Conservation (phyloP, 2,113 vertebrate species). For the Calyptomena viridis region DNA sequence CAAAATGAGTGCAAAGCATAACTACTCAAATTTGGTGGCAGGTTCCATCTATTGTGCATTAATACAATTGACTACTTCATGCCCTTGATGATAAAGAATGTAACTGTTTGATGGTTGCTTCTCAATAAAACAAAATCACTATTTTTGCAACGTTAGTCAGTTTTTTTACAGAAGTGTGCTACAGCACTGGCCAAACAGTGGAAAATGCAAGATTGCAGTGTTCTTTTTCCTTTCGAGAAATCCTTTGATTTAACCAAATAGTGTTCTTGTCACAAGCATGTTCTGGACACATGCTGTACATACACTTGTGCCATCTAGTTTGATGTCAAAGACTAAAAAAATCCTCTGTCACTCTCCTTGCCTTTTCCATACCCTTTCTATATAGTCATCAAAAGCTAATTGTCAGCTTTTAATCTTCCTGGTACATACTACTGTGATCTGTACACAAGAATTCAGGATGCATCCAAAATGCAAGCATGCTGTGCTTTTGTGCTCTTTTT, state of each 20-base stretch:
- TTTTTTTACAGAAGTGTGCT: neutral
- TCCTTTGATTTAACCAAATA: neutral
- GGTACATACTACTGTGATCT: neutral
- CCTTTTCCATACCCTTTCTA: neutral
- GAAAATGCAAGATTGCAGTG: neutral
- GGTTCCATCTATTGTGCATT: neutral
- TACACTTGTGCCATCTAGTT: neutral
- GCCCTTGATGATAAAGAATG: neutral
- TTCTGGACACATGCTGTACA: neutral
- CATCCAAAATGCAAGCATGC: neutral
- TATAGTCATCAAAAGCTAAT: neutral
- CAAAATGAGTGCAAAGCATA: neutral
- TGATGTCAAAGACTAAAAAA: neutral
- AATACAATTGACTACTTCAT: neutral
- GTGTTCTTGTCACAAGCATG: neutral
- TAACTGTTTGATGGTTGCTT: neutral
- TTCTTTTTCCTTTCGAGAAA: neutral
- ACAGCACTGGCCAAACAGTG: neutral
- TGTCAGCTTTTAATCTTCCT: neutral
- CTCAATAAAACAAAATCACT: neutral
- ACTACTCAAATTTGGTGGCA: neutral
- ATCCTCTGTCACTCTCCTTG: neutral
- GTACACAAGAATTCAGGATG: neutral
- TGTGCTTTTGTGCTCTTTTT: neutral
- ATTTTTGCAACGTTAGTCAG: neutral